These are phyloP conservation scores for Athalia rosae DNA, from an alignment of 2,888 invertebrate species.

Conservation along the genomic window DNA sequence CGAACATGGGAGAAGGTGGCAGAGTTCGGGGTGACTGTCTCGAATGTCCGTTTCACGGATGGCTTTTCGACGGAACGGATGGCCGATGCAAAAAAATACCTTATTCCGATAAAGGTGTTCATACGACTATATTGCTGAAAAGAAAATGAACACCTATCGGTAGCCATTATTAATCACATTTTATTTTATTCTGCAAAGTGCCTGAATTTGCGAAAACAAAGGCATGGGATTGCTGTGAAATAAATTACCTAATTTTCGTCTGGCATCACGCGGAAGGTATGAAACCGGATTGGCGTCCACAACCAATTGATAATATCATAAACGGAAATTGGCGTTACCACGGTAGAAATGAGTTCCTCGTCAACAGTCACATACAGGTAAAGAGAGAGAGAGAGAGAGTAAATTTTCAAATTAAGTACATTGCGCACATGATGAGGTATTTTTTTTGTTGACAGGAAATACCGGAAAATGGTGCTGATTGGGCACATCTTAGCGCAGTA, in stretches of 20 bases:
- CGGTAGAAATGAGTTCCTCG: conserved; percentile 86
- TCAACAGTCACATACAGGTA: conserved; percentile 88
- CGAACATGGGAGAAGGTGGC: conserved; percentile 89
- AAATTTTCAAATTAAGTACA: too few species aligned
- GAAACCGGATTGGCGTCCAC: conserved; percentile 82
- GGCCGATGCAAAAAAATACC: conserved; percentile 87
- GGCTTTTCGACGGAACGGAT: conserved; percentile 85
- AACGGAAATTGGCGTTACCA: conserved; percentile 79
- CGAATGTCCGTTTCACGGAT: conserved; percentile 93
- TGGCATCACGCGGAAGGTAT: conserved; percentile 87
- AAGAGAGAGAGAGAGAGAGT: conserved; percentile 35
- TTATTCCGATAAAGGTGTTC: conserved; percentile 77
- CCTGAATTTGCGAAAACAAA: conserved; percentile 82
- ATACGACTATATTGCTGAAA: conserved; percentile 10
- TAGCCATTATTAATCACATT: conserved; percentile 12
- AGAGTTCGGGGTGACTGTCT: conserved; percentile 85
- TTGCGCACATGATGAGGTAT: not conserved
- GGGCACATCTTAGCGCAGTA: conserved; percentile 86
- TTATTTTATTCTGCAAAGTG: conserved; percentile 73
- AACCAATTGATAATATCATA: conserved; percentile 76
- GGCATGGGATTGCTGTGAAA: conserved; percentile 82
- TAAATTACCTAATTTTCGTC: conserved; percentile 84
- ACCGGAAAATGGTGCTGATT: conserved; percentile 92
- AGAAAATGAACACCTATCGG: conserved; percentile 21
- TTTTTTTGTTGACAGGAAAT: conserved; percentile 80